Evolutionary conservation across 1,140 invertebrate genomes (phyloP).

Genomic region (Drosophila parvula): DNA sequence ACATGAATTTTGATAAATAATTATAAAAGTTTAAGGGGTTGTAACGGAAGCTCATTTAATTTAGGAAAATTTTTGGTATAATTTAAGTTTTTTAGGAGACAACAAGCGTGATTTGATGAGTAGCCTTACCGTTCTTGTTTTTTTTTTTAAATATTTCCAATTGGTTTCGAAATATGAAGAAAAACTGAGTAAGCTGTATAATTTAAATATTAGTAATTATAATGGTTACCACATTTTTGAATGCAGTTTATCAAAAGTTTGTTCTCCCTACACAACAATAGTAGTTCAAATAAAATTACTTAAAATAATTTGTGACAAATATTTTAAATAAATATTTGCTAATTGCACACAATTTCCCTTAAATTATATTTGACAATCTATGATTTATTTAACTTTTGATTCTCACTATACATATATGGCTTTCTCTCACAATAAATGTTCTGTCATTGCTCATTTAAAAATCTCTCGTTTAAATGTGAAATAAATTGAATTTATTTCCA

Average conservation of each 20-base stretch:
- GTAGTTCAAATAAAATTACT: too few species aligned
- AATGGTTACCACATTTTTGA: too few species aligned
- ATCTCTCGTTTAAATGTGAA: neutral
- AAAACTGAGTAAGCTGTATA: too few species aligned
- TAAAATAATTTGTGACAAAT: too few species aligned
- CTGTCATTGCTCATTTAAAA: neutral
- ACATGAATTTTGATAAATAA: neutral
- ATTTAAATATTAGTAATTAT: too few species aligned
- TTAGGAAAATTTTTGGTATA: neutral
- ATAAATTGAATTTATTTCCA: conserved; percentile 9
- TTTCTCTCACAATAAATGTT: neutral
- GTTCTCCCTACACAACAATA: too few species aligned
- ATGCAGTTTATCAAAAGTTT: too few species aligned
- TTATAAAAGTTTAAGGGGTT: neutral
- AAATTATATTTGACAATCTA: neutral
- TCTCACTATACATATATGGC: neutral
- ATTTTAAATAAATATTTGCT: neutral
- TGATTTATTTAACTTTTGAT: conserved; percentile 8
- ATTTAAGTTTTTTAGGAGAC: too few species aligned
- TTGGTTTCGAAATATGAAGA: too few species aligned
- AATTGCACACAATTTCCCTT: neutral
- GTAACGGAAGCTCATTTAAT: neutral
- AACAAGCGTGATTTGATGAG: too few species aligned
- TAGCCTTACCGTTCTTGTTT: too few species aligned
- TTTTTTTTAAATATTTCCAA: too few species aligned